Conservation (phyloP, 2,888 invertebrate genomes). For the Epirrita christyi region DNA sequence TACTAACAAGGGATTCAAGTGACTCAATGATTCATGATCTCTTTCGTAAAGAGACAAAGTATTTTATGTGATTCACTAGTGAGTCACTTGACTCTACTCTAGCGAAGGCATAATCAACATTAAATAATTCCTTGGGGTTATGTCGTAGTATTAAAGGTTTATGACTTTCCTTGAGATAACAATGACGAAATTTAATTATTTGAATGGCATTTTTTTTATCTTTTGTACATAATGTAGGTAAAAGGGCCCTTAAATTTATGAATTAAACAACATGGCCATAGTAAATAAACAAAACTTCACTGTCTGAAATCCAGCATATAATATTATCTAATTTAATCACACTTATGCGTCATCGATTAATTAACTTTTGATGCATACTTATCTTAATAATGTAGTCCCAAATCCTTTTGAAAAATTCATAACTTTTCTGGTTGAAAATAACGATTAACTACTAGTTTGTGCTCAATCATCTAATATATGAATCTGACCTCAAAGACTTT, state of each 20-base stretch:
- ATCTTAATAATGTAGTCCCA: too few species aligned
- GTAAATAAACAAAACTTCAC: too few species aligned
- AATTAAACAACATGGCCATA: too few species aligned
- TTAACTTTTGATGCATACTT: too few species aligned
- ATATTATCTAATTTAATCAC: too few species aligned
- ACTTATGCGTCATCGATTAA: too few species aligned
- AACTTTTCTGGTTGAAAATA: too few species aligned
- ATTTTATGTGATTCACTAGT: not conserved
- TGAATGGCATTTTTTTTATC: too few species aligned
- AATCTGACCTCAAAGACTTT: slow-evolving; percentile 16
- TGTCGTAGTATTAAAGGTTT: slow-evolving; percentile 35
- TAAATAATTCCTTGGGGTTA: slow-evolving; percentile 35
- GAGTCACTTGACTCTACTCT: slow-evolving; percentile 11
- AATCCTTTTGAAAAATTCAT: too few species aligned
- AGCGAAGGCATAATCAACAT: slow-evolving; percentile 38
- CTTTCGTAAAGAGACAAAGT: not conserved
- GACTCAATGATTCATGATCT: not conserved
- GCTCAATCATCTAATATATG: slow-evolving; percentile 20
- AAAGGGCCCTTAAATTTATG: too few species aligned
- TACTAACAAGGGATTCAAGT: not conserved
- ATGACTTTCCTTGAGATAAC: slow-evolving; percentile 36
- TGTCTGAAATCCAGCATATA: not conserved
- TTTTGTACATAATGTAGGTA: too few species aligned
- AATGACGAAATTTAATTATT: slow-evolving; percentile 33
- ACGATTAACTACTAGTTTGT: slow-evolving; percentile 5